Evolutionary conservation across 2,113 vertebrate species (phyloP).

Genomic region (Lepidothrix coronata): DNA sequence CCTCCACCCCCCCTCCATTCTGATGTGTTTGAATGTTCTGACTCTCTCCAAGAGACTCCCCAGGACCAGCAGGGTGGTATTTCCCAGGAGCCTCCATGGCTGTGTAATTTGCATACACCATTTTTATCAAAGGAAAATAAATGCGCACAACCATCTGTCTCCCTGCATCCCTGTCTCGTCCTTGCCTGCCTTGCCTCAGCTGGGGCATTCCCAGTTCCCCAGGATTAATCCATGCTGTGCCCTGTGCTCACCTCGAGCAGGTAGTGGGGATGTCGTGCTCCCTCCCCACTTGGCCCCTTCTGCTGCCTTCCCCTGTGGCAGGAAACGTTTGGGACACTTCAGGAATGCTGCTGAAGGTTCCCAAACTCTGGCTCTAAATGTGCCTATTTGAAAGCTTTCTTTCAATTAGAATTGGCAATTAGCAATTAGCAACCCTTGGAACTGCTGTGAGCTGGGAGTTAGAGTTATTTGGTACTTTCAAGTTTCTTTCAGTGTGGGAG

Average conservation of each 20-base stretch:
- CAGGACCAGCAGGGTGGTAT: conserved; percentile 29
- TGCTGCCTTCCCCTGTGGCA: neutral
- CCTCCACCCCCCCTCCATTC: neutral
- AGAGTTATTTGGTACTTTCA: neutral
- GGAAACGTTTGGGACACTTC: neutral
- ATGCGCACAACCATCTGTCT: conserved; percentile 60
- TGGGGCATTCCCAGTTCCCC: neutral
- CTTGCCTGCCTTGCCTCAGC: neutral
- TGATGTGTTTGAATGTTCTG: conserved; percentile 6
- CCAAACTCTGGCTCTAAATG: neutral
- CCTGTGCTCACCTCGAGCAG: neutral
- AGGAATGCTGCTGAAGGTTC: neutral
- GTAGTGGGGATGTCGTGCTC: fast-evolving
- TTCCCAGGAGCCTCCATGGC: conserved; percentile 29
- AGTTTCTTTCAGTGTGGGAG: neutral
- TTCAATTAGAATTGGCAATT: neutral
- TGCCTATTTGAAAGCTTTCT: neutral
- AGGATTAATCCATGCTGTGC: neutral
- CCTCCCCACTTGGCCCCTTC: neutral
- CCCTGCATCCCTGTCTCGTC: conserved; percentile 20
- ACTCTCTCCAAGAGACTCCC: neutral
- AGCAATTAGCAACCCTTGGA: neutral
- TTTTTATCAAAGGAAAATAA: conserved; percentile 64
- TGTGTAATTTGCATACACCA: conserved; percentile 49
- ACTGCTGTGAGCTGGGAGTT: neutral